Percentiles rank a stretch among this genome's conserved stretches.
Evolutionary conservation across 2,888 invertebrate species (phyloP).

Genomic region (Notodonta dromedarius): DNA sequence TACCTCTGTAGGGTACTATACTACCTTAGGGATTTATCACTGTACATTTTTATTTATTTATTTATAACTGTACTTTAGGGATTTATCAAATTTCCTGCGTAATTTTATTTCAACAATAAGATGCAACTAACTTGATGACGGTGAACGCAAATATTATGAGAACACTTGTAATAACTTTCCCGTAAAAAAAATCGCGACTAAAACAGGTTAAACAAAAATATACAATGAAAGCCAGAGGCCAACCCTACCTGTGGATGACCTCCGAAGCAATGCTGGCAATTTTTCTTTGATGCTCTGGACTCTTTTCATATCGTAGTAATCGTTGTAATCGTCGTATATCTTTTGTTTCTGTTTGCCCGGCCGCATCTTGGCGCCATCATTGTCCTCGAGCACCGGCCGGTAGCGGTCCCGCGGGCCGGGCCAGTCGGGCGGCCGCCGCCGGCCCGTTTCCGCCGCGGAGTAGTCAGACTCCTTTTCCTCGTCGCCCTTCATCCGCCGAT

Average conservation of each 20-base stretch:
- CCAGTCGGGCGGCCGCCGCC: slow-evolving; percentile 9
- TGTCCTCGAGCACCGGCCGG: slow-evolving; percentile 6
- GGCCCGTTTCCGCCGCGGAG: neutral
- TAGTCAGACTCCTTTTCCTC: slow-evolving; percentile 1
- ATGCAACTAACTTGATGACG: too few species aligned
- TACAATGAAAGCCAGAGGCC: too few species aligned
- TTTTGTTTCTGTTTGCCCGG: slow-evolving; percentile 24
- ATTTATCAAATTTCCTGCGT: too few species aligned
- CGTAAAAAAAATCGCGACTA: neutral
- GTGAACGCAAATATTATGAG: neutral
- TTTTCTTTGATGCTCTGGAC: slow-evolving; percentile 59
- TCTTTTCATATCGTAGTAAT: slow-evolving; percentile 69
- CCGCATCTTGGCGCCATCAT: neutral
- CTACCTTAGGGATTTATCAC: too few species aligned
- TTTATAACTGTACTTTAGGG: too few species aligned
- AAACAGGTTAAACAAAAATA: neutral
- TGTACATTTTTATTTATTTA: too few species aligned
- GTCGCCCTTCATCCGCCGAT: slow-evolving; percentile 12
- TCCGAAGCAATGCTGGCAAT: slow-evolving; percentile 51
- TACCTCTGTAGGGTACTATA: too few species aligned
- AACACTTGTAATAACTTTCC: neutral
- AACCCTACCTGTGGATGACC: slow-evolving; percentile 51
- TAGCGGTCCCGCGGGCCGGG: slow-evolving; percentile 3
- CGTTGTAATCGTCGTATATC: slow-evolving; percentile 51
- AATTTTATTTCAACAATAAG: too few species aligned